Conservation (phyloP, 2,113 vertebrate species). For the Phoxinus phoxinus region DNA sequence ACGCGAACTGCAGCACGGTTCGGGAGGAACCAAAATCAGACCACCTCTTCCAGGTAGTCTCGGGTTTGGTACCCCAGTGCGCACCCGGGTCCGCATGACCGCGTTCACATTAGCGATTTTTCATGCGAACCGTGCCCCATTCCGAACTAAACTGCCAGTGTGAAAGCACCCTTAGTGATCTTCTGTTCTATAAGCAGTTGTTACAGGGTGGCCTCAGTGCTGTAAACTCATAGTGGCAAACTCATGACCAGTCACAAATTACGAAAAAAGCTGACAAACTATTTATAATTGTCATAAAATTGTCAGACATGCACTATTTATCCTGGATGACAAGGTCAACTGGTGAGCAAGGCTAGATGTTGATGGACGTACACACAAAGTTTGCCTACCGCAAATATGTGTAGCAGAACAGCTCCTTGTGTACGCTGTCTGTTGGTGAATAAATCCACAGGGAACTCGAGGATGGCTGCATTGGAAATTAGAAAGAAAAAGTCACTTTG, state of each 20-base stretch:
- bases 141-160: too few relatives aligned
- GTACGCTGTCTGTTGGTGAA: slow-evolving; percentile 83
- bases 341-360: background rate
- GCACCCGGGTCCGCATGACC: too few relatives aligned
- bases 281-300: slow-evolving; percentile 52
- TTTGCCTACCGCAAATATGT: slow-evolving; percentile 82
- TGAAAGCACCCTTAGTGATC: too few relatives aligned
- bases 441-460: slow-evolving; percentile 86
- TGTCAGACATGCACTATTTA: slow-evolving; percentile 37
- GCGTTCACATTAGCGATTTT: too few relatives aligned
- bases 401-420: slow-evolving; percentile 83
- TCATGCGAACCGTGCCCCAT: too few relatives aligned
- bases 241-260: slow-evolving; percentile 29
- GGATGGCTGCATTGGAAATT: slow-evolving; percentile 75
- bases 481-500: slow-evolving; percentile 7
- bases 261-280: slow-evolving; percentile 26
- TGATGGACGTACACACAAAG: slow-evolving; percentile 32
- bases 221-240: slow-evolving; percentile 10
- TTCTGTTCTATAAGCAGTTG: slow-evolving; percentile 22
- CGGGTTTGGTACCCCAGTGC: too few relatives aligned
- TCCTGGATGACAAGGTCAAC: slow-evolving; percentile 30
- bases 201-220: slow-evolving; percentile 17
- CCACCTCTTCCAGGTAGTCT: too few relatives aligned
- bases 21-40: too few relatives aligned
- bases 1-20: too few relatives aligned